phyloP scores from a whole-genome alignment of 2,888 invertebrate species.

The Yponomeuta malinellus region DNA sequence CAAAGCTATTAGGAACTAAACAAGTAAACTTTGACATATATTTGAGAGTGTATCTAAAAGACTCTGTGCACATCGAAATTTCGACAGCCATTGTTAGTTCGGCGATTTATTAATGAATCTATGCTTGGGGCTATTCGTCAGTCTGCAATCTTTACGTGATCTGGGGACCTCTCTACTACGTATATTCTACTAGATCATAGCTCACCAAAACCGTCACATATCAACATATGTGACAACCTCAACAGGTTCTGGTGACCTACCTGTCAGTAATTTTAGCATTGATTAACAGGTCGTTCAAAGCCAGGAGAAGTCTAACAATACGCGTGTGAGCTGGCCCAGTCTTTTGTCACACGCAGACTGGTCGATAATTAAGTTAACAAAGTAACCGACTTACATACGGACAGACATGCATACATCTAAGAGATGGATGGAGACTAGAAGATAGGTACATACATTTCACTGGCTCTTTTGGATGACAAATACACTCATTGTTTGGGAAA shows the following conservation, averaged over 20 bases:
- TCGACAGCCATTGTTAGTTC: conserved; percentile 18
- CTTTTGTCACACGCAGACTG: conserved; percentile 44
- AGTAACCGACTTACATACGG: conserved; percentile 22
- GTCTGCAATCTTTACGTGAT: conserved; percentile 13
- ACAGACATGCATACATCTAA: conserved; percentile 1
- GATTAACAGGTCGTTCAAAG: not conserved
- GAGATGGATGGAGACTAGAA: not conserved
- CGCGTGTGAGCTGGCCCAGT: conserved; percentile 27
- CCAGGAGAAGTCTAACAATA: conserved; percentile 30
- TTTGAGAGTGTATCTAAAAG: not conserved
- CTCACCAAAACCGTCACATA: not conserved
- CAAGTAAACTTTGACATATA: not conserved
- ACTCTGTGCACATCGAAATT: conserved; percentile 9
- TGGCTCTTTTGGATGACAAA: not conserved
- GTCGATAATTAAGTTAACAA: conserved; percentile 41
- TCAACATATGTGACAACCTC: no score
- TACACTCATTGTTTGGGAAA: not conserved
- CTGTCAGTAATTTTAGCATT: not conserved
- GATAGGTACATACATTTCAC: not conserved
- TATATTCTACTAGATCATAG: not conserved
- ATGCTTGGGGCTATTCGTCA: conserved; percentile 30
- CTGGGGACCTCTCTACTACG: not conserved
- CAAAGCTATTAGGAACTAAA: not conserved
- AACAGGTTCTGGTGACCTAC: not conserved
- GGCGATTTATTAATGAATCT: conserved; percentile 35